Percentiles rank a stretch among this genome's conserved stretches.
phyloP scores from a whole-genome alignment of 2,797 vertebrate genomes.

The Rousettus madagascariensis region DNA sequence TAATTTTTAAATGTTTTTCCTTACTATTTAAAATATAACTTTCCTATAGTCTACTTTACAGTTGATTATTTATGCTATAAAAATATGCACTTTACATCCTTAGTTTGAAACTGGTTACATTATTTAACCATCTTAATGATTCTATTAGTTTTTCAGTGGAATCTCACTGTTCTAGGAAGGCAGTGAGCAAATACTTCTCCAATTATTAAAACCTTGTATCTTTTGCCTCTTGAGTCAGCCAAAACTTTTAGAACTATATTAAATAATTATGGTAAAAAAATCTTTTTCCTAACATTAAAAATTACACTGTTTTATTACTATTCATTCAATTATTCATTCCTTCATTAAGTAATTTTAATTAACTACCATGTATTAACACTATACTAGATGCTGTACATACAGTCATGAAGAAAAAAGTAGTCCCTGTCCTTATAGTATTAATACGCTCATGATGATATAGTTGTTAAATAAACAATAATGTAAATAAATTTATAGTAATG shows the following conservation, averaged over 20 bases:
- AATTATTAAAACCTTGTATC: neutral
- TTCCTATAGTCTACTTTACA: neutral
- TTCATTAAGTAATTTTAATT: slow-evolving; percentile 29
- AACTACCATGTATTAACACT: neutral
- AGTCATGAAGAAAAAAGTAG: neutral
- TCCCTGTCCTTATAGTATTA: neutral
- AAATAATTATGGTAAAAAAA: neutral
- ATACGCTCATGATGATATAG: neutral
- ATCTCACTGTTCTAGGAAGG: neutral
- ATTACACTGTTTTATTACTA: neutral
- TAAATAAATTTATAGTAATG: slow-evolving; percentile 17
- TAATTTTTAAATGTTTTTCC: neutral
- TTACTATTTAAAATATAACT: neutral
- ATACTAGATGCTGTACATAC: neutral
- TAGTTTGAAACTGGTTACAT: neutral
- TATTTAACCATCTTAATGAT: neutral
- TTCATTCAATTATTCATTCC: neutral
- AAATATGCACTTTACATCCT: neutral
- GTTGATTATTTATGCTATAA: neutral
- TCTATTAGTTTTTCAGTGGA: neutral
- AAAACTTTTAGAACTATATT: neutral
- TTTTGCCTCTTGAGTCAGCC: neutral
- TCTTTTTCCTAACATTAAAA: no score
- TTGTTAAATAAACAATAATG: neutral
- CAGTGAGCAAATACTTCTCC: neutral